A percentile compares a stretch with the other conserved stretches of the same genome.
These are phyloP conservation scores for Nothoprocta perdicaria DNA, from an alignment of 2,113 vertebrate species.

Conservation along the genomic window DNA sequence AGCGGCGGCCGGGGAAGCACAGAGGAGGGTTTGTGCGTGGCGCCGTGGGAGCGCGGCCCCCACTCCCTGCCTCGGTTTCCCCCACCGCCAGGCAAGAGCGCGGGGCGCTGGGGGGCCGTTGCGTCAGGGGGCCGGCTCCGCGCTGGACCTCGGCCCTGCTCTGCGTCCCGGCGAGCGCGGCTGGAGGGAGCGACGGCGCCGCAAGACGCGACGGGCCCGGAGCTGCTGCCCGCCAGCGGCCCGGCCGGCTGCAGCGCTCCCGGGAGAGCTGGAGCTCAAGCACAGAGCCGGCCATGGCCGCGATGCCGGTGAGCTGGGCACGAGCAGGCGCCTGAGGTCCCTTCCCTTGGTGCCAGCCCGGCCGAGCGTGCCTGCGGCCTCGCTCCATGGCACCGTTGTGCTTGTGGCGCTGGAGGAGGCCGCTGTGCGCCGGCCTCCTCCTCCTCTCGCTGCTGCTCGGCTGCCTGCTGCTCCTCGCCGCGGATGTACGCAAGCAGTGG, in stretches of 20 bases:
- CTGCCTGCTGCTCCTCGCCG: background rate
- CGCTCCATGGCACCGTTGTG: background rate
- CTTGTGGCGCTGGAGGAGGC: fast-evolving
- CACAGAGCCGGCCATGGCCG: no score
- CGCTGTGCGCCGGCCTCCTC: background rate
- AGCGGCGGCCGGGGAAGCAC: background rate
- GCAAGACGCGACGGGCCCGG: fast-evolving
- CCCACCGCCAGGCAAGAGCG: no score
- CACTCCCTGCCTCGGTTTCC: no score
- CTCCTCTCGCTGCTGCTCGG: background rate
- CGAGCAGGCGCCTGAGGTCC: background rate
- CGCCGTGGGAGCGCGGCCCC: no score
- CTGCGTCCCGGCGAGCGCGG: fast-evolving
- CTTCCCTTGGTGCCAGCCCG: background rate
- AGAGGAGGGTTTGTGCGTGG: background rate
- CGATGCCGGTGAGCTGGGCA: background rate
- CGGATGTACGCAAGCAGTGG: background rate
- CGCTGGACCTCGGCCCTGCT: fast-evolving
- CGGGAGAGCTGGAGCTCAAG: no score
- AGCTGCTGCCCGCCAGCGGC: background rate
- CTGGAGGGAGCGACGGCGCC: fast-evolving
- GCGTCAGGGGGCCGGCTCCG: fast-evolving
- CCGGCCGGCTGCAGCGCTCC: background rate
- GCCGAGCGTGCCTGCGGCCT: background rate
- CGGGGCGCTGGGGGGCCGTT: no score